Evolutionary conservation across 1,140 invertebrate genomes (phyloP), one percentile per base, ranked within the genome.

Genomic region (Bombus confusus): DNA sequence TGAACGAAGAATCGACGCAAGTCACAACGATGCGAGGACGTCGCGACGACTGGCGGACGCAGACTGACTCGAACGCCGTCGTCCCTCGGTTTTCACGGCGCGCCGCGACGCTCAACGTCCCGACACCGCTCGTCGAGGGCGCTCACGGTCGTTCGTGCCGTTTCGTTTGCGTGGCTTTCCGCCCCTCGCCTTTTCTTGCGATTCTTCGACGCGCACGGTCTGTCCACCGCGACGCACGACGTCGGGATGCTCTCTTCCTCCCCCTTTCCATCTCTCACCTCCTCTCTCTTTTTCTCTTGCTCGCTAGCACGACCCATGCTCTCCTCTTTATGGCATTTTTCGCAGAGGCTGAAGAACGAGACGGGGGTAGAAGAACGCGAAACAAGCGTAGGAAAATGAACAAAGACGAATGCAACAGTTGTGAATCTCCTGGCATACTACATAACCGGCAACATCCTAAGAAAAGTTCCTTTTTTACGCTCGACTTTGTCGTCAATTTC

Each of bases 1-100:
- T 47, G 37, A 28, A 74, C 84, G 78, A 68, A 25, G 37, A 75
- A n/a, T 74, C 78, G 83, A 34, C 57, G 78, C 78, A 41, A 57
- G 28, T 57, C 84, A 80, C 78, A 15, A 37, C 78, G 43, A 43
- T 57, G 57, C 75, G 91, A 88, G 87, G 91, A 87, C 90, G 91
- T 90, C 91, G 91, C 90, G 90, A 91, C 91, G 91, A 91, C 90
- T 91, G 91, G 85, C 92, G 90, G 92, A 93, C 94, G 93, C 93
- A 92, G 91, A 94, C 94, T 94, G 89, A 92, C 86, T 88, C 76
- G 75, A 22, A 77, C 79, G 82, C 43, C 82, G 86, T 68, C 87
- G 85, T 47, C 34, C 76, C 79, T 85, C 75, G 82, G 78, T 75
- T 78, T 81, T 86, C 90, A 86, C 87, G 84, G 85, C 90, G 86